Evolutionary conservation across 64 coral and sea anemone genomes (phyloP).

Genomic region (Dendrophyllia cribrosa): DNA sequence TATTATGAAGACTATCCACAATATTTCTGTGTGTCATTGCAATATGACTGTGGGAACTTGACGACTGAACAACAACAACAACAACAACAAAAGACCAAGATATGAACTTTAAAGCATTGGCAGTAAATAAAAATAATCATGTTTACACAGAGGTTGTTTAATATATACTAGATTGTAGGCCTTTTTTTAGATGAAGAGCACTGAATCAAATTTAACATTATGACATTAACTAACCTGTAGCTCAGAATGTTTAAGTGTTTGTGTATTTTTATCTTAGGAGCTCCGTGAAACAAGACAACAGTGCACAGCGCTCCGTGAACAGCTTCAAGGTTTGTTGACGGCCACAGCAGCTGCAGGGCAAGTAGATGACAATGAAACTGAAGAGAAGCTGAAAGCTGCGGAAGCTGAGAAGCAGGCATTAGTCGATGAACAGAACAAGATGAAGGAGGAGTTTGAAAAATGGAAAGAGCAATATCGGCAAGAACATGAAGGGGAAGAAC

Average conservation of each 20-base stretch:
- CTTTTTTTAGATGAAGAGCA: too few species aligned
- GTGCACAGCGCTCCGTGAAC: conserved; percentile 73
- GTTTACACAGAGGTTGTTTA: too few species aligned
- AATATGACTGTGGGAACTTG: not conserved
- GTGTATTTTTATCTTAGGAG: conserved; percentile 50
- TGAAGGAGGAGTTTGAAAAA: conserved; percentile 88
- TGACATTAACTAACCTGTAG: too few species aligned
- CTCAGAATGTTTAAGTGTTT: not conserved
- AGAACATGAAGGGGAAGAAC: conserved; percentile 83
- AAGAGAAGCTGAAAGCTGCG: conserved; percentile 86
- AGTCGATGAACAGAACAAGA: conserved; percentile 65
- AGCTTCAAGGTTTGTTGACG: conserved; percentile 86
- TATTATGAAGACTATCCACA: too few species aligned
- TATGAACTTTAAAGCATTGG: not conserved
- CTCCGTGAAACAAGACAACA: conserved; percentile 85
- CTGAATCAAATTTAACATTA: too few species aligned
- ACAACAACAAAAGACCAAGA: not conserved
- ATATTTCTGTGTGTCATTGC: too few species aligned
- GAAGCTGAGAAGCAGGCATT: conserved; percentile 89
- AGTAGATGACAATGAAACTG: conserved; percentile 85
- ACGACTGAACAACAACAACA: not conserved
- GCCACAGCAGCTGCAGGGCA: conserved; percentile 66
- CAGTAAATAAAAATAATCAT: too few species aligned
- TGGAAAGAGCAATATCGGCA: conserved; percentile 75
- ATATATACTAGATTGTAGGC: too few species aligned